Conservation (phyloP, 2,113 vertebrate genomes). For the Toxostoma redivivum region DNA sequence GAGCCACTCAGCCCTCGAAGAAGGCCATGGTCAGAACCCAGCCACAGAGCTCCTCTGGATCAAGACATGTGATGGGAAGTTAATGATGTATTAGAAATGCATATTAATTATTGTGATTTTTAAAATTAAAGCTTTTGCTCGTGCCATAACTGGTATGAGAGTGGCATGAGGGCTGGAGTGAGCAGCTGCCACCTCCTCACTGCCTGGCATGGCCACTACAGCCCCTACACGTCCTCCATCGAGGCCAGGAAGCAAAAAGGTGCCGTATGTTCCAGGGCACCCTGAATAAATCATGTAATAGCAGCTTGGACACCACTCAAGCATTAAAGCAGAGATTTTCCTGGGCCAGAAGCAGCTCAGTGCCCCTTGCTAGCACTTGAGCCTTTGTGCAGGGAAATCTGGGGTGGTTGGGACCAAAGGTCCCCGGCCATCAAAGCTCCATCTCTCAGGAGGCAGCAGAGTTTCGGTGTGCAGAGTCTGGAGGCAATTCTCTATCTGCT, state of each 20-base stretch:
- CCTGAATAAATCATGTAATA: not conserved
- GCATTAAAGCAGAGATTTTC: not conserved
- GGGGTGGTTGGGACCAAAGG: not conserved
- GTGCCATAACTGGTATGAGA: not conserved
- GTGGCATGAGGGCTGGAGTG: not conserved
- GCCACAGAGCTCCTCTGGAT: not conserved
- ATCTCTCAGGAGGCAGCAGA: not conserved
- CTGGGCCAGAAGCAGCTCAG: not conserved
- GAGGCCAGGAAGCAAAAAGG: not conserved
- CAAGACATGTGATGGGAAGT: not conserved
- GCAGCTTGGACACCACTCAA: not conserved
- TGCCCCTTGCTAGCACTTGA: not conserved
- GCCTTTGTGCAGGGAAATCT: not conserved
- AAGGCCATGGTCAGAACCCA: not conserved
- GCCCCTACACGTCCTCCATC: not conserved
- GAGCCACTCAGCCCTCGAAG: not conserved
- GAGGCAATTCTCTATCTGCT: slow-evolving; percentile 58
- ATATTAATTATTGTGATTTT: not conserved
- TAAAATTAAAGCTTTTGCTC: not conserved
- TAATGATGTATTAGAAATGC: not conserved
- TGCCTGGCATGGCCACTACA: not conserved
- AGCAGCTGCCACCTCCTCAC: not conserved
- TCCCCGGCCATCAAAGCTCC: not conserved
- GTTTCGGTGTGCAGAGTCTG: slow-evolving; percentile 16
- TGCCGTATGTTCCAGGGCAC: rapidly evolving